Conservation (phyloP, 2,797 vertebrate species). For the Bradypodion ventrale region DNA sequence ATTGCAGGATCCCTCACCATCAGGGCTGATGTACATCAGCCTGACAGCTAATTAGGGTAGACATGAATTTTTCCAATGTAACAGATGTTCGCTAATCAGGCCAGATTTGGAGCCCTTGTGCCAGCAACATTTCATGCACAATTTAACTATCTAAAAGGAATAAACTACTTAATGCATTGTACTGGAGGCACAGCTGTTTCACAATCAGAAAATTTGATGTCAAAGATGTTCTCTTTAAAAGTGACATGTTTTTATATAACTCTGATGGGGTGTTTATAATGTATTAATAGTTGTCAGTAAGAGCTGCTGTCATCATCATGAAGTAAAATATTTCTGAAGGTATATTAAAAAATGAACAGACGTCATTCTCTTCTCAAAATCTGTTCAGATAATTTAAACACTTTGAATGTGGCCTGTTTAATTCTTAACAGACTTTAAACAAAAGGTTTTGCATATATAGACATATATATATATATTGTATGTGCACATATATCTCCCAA, state of each 20-base stretch:
- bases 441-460: slow-evolving; percentile 62
- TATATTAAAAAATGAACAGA: slow-evolving; percentile 82
- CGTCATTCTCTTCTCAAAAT: slow-evolving; percentile 77
- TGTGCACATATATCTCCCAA: slow-evolving; percentile 40
- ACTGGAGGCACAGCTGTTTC: slow-evolving; percentile 99
- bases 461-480: no score
- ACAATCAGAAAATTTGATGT: slow-evolving; percentile 92
- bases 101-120: slow-evolving; percentile 97
- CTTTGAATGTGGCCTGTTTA: slow-evolving; percentile 70
- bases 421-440: slow-evolving; percentile 72
- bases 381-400: slow-evolving; percentile 79
- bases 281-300: slow-evolving; percentile 95
- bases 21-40: slow-evolving; percentile 96
- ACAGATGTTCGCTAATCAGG: slow-evolving; percentile 99
- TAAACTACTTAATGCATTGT: slow-evolving; percentile 99
- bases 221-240: slow-evolving; percentile 89
- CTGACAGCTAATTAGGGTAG: slow-evolving; percentile 99
- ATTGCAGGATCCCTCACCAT: slow-evolving; percentile 94
- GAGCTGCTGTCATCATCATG: slow-evolving; percentile 92
- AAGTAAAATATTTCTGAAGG: slow-evolving; percentile 91
- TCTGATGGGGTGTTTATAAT: slow-evolving; percentile 99
- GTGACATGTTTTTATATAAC: slow-evolving; percentile 99
- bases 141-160: slow-evolving; percentile 99
- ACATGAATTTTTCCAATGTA: slow-evolving; percentile 99
- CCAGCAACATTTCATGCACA: slow-evolving; percentile 99